Evolutionary conservation across 2,888 invertebrate genomes (phyloP).

Genomic region (Quadriops clusia): DNA sequence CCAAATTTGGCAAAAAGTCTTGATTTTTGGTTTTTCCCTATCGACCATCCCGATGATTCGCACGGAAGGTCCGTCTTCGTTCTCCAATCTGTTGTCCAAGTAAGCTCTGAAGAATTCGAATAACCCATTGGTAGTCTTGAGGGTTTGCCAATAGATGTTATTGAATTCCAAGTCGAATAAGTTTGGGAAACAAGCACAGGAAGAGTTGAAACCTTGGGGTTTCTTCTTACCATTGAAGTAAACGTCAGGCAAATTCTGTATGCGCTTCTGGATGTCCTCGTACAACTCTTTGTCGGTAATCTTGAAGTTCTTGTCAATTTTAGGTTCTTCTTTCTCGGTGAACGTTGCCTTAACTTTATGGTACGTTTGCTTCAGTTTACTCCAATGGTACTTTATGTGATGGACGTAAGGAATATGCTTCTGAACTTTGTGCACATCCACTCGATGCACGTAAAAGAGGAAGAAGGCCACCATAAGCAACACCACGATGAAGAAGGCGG

Average conservation of each 20-base stretch:
- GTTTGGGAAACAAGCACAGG: slow-evolving; percentile 76
- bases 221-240: slow-evolving; percentile 82
- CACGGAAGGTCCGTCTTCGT: slow-evolving; percentile 70
- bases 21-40: slow-evolving; percentile 70
- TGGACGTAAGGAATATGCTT: too few relatives aligned
- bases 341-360: too few relatives aligned
- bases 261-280: too few relatives aligned
- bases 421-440: too few relatives aligned
- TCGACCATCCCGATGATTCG: slow-evolving; percentile 78
- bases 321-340: too few relatives aligned
- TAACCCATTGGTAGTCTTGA: slow-evolving; percentile 72
- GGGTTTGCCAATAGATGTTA: slow-evolving; percentile 86
- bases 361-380: too few relatives aligned
- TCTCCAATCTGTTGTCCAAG: slow-evolving; percentile 67
- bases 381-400: too few relatives aligned
- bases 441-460: too few relatives aligned
- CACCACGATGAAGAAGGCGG: too few relatives aligned
- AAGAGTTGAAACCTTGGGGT: slow-evolving; percentile 53
- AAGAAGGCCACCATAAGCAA: too few relatives aligned
- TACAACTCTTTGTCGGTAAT: too few relatives aligned
- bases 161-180: slow-evolving; percentile 87
- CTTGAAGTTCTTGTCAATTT: too few relatives aligned
- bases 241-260: slow-evolving; percentile 74
- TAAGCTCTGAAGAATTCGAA: slow-evolving; percentile 87
- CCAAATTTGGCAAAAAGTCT: slow-evolving; percentile 82